Evolutionary conservation across 23 tunicate genomes (phyloP).

Genomic region (Clavelina lepadiformis): DNA sequence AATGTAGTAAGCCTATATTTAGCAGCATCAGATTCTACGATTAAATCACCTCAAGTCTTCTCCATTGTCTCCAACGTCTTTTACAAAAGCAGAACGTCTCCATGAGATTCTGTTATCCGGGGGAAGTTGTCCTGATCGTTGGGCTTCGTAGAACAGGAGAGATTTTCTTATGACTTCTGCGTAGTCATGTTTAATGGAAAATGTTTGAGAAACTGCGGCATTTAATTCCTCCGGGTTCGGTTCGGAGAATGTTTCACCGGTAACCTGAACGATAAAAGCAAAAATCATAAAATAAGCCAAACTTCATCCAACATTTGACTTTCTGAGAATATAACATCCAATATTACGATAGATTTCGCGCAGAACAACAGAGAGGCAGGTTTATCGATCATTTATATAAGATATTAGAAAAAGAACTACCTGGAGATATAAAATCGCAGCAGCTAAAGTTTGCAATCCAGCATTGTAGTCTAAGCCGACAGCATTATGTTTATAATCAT

Average conservation of each 20-base stretch:
- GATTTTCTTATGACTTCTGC: conserved; percentile 63
- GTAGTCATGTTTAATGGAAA: conserved; percentile 72
- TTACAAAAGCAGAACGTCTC: conserved; percentile 62
- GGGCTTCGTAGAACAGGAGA: conserved; percentile 92
- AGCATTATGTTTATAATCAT: conserved; percentile 14
- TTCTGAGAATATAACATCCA: too few relatives aligned
- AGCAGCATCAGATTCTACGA: not conserved
- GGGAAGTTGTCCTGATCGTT: conserved; percentile 77
- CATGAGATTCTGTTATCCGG: conserved; percentile 66
- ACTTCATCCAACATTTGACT: too few relatives aligned
- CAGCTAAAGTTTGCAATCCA: conserved; percentile 77
- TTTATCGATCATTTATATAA: too few relatives aligned
- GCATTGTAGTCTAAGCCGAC: conserved; percentile 87
- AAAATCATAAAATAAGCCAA: too few relatives aligned
- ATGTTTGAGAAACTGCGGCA: conserved; percentile 41
- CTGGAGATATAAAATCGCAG: conserved; percentile 80
- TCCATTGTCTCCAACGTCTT: conserved; percentile 60
- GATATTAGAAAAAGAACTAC: too few relatives aligned
- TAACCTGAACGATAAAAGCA: conserved; percentile 51
- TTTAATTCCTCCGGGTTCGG: conserved; percentile 83
- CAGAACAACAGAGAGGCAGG: too few relatives aligned
- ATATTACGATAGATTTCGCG: too few relatives aligned
- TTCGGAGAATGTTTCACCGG: conserved; percentile 86
- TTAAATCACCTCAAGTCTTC: conserved; percentile 49
- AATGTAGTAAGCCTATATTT: not conserved